Evolutionary conservation across 2,888 invertebrate genomes (phyloP).

Genomic region (Pseudococcus longispinus): DNA sequence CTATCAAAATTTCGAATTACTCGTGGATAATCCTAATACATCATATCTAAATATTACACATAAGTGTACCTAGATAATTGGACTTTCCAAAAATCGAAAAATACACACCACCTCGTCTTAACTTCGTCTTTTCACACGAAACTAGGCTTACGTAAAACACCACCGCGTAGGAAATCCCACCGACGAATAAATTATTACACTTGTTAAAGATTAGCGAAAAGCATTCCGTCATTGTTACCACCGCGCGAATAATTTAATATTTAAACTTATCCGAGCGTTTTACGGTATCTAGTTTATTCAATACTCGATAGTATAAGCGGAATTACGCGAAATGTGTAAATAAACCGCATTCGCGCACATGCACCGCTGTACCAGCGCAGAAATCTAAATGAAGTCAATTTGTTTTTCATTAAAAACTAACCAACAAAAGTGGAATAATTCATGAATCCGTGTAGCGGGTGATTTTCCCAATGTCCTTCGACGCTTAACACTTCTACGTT

Average conservation of each 20-base stretch:
- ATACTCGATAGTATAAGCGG: background rate
- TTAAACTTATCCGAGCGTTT: background rate
- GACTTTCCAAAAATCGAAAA: no score
- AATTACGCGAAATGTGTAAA: background rate
- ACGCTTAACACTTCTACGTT: background rate
- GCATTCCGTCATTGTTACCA: background rate
- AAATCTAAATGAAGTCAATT: background rate
- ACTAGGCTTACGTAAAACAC: no score
- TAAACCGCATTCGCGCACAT: background rate
- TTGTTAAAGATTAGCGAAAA: background rate
- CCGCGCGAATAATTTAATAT: background rate
- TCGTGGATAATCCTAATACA: no score
- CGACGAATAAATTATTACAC: background rate
- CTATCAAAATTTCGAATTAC: no score
- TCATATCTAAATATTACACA: no score
- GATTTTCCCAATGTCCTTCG: background rate
- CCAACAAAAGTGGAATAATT: background rate
- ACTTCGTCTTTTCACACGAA: no score
- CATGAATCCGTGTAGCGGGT: background rate
- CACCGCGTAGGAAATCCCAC: background rate
- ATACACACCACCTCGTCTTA: no score
- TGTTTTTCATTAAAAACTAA: background rate
- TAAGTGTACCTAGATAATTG: no score
- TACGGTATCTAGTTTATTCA: background rate
- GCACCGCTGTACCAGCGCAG: background rate